Conservation (phyloP, 2,113 vertebrate species). For the Erythrocercus mccallii region DNA sequence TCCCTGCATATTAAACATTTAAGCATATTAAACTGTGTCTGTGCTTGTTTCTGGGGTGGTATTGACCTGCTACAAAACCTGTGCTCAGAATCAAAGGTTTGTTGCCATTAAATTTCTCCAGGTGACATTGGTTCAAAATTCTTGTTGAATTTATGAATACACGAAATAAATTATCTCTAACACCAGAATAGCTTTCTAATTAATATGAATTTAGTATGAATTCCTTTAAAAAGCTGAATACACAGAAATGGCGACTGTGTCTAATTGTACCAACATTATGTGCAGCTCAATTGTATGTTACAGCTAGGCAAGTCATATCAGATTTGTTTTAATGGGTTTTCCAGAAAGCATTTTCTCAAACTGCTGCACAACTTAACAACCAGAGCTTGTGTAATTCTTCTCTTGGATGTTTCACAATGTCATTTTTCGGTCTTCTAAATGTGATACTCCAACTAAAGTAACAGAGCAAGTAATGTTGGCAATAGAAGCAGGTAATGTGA, state of each 20-base stretch:
- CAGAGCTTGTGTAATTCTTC: not conserved
- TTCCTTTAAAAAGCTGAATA: not conserved
- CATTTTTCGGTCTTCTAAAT: not conserved
- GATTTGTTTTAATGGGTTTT: constrained; percentile 19
- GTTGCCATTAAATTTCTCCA: not conserved
- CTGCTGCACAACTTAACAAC: not conserved
- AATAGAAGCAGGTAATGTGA: constrained; percentile 41
- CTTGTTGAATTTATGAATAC: not conserved
- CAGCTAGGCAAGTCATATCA: not conserved
- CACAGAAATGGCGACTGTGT: not conserved
- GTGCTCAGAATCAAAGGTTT: not conserved
- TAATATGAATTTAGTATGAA: not conserved
- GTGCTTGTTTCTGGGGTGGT: not conserved
- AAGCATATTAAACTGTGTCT: not conserved
- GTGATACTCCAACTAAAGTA: not conserved
- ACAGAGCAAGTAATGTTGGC: constrained; percentile 10
- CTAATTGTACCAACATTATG: not conserved
- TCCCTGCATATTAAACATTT: not conserved
- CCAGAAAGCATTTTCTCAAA: constrained; percentile 12
- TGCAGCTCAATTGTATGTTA: not conserved
- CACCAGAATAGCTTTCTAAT: not conserved
- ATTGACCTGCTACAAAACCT: not conserved
- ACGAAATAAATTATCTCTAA: not conserved
- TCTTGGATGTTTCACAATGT: not conserved
- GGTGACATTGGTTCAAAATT: not conserved